Evolutionary conservation across 2,797 vertebrate species (phyloP), one percentile per base, ranked within the genome.

Genomic region (Micropoecilia bifurca): DNA sequence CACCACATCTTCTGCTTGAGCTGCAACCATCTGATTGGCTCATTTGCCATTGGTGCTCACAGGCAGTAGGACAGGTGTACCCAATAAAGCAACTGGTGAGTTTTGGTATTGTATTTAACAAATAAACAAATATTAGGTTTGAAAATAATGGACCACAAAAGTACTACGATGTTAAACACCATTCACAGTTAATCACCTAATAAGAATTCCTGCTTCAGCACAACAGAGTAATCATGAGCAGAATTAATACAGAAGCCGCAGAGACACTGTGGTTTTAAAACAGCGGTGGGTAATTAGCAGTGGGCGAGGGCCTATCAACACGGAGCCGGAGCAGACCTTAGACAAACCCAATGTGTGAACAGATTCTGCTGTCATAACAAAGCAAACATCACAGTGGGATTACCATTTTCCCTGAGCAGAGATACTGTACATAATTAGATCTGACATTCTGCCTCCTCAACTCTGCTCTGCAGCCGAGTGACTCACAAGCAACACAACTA

Each of bases 401-500:
- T 83, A 89, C 79, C 83, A 61, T 77, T 85, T 85, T 84, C 86
- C 87, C 83, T 81, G 74, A 82, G 86, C 81, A 25, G 61, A 63
- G 66, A 77, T 79, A 77, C 81, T 80, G 77, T 76, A 84, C n/a
- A 20, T 93, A 92, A 93, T 92, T 87, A 92, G 86, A 93, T 86
- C 82, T 90, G 92, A 92, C 92, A 92, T 86, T 83, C 78, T 88
- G 86, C 84, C 88, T 89, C 90, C 80, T 69, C 57, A 86, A 80
- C 59, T 30, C 81, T 73, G 79, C 41, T 84, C 88, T 84, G 79
- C 82, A 82, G 87, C 85, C 68, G 81, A 85, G 80, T 76, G 82
- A 89, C 87, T 93, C 88, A 83, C 84, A 79, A 79, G 75, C 76
- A 86, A 85, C 93, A 93, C 90, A 91, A 89, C 93, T 91, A 89